A percentile compares a stretch with the other conserved stretches of the same genome.
phyloP scores from a whole-genome alignment of 2,797 vertebrate species.

The Tenualosa ilisha region DNA sequence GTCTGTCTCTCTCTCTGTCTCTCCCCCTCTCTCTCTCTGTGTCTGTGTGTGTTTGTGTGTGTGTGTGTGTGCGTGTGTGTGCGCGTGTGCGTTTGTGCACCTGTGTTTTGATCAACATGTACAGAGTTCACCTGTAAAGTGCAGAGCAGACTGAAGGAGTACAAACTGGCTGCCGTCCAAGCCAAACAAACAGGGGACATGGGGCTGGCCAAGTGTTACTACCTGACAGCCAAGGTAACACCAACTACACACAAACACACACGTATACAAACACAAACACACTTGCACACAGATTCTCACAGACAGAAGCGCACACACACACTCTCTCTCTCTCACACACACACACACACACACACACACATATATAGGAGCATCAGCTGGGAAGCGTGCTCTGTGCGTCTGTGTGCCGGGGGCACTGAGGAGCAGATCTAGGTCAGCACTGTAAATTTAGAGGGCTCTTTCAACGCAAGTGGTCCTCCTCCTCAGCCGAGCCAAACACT shows the following conservation, averaged over 20 bases:
- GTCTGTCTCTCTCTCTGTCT: neutral
- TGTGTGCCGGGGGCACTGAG: slow-evolving; percentile 43
- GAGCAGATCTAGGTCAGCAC: slow-evolving; percentile 52
- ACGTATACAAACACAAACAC: neutral
- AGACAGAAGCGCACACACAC: neutral
- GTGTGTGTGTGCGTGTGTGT: slow-evolving; percentile 13
- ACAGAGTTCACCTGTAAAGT: slow-evolving; percentile 29
- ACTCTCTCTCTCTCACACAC: neutral
- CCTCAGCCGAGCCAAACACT: slow-evolving; percentile 27
- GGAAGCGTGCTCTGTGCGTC: slow-evolving; percentile 49
- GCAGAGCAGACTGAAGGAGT: slow-evolving; percentile 62
- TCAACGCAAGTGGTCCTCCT: slow-evolving; percentile 34
- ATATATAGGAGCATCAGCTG: slow-evolving; percentile 41
- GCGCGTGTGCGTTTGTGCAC: neutral
- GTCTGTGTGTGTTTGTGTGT: slow-evolving; percentile 7
- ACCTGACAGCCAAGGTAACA: slow-evolving; percentile 70
- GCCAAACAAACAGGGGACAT: slow-evolving; percentile 68
- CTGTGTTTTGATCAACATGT: neutral
- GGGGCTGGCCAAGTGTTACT: slow-evolving; percentile 59
- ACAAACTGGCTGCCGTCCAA: slow-evolving; percentile 68
- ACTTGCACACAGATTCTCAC: neutral
- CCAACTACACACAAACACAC: slow-evolving; percentile 23
- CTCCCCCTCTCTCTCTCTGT: neutral
- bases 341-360: neutral
- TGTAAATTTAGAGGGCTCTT: slow-evolving; percentile 46